Conservation (phyloP, 2,888 invertebrate species). For the Dicyrtoma fusca region DNA sequence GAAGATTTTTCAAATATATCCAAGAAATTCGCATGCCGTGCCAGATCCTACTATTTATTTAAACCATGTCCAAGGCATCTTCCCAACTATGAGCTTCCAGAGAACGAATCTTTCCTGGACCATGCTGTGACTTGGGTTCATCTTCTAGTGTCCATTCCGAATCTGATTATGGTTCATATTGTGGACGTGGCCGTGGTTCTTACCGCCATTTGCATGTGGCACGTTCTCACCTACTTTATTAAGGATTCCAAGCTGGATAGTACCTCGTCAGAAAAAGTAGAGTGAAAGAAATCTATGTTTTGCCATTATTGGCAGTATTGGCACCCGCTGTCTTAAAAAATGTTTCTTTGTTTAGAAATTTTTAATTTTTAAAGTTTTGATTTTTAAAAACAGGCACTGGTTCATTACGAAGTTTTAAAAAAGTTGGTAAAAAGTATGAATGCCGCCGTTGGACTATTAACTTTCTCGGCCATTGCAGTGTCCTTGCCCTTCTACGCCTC, state of each 20-base stretch:
- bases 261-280: constrained; percentile 10
- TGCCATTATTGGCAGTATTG: too few species aligned
- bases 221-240: constrained; percentile 23
- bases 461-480: constrained; percentile 23
- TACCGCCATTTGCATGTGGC: constrained; percentile 32
- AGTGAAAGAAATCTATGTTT: too few species aligned
- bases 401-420: constrained; percentile 13
- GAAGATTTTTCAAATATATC: neutral
- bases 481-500: constrained; percentile 32
- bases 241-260: constrained; percentile 18
- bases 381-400: too few species aligned
- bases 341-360: too few species aligned
- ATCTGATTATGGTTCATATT: constrained; percentile 29
- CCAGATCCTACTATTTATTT: constrained; percentile 26
- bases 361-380: too few species aligned
- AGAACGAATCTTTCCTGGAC: constrained; percentile 5
- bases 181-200: constrained; percentile 24
- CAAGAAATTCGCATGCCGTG: neutral
- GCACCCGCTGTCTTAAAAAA: too few species aligned
- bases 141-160: constrained; percentile 4
- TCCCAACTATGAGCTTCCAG: neutral
- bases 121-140: constrained; percentile 6
- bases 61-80: neutral
- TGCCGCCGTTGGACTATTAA: constrained; percentile 19
- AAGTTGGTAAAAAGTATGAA: constrained; percentile 18